Conservation (phyloP, 2,888 invertebrate species). For the Ectemnius continuus region DNA sequence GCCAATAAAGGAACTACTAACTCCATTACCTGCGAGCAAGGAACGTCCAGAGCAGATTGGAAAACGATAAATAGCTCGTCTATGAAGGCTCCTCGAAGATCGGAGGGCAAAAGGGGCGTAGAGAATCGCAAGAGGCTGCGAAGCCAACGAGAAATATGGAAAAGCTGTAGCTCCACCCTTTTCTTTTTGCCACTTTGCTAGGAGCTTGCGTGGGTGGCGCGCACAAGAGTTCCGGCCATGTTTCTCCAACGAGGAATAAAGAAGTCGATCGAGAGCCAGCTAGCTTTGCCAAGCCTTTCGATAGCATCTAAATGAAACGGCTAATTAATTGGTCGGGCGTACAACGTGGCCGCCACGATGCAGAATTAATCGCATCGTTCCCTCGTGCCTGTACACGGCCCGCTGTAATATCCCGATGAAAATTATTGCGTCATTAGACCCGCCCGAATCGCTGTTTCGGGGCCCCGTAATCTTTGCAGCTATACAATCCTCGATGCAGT, state of each 20-base stretch:
- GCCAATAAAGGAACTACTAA: no score
- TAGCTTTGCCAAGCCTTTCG: constrained; percentile 39
- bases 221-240: constrained; percentile 27
- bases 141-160: background rate
- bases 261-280: constrained; percentile 29
- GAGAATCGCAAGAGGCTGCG: background rate
- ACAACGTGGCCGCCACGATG: constrained; percentile 37
- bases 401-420: constrained; percentile 49
- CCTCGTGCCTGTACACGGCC: constrained; percentile 48
- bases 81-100: background rate
- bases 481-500: constrained; percentile 34
- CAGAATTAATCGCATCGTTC: constrained; percentile 59
- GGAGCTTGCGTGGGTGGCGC: background rate
- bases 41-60: background rate
- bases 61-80: constrained; percentile 7
- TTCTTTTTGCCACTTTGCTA: background rate
- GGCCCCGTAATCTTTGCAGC: constrained; percentile 25
- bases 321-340: constrained; percentile 68
- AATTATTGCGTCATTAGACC: constrained; percentile 56
- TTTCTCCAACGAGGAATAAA: constrained; percentile 37
- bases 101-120: background rate
- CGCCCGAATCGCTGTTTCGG: constrained; percentile 9
- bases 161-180: background rate
- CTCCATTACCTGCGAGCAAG: no score
- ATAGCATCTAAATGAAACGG: constrained; percentile 72